These are phyloP conservation scores for Calypte anna DNA, from an alignment of 2,113 vertebrate species.

Conservation along the genomic window DNA sequence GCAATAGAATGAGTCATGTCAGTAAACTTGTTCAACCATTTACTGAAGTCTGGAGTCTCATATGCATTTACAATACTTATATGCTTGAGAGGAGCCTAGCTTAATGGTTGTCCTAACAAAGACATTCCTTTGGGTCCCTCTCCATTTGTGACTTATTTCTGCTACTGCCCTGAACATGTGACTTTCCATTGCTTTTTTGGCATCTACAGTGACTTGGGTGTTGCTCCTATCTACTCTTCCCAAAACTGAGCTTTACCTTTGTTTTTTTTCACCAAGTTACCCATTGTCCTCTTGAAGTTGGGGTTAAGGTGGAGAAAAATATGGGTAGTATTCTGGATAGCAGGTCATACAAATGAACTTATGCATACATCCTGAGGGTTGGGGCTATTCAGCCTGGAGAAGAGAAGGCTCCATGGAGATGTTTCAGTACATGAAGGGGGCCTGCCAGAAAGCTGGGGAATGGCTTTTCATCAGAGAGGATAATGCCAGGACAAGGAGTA, in stretches of 20 bases:
- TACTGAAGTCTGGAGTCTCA: slow-evolving; percentile 34
- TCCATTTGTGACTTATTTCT: neutral
- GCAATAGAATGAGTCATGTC: slow-evolving; percentile 42
- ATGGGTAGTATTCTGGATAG: neutral
- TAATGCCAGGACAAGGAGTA: no score
- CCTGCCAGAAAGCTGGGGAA: no score
- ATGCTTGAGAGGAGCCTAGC: neutral
- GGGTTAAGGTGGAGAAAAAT: neutral
- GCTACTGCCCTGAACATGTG: neutral
- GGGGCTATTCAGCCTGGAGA: no score
- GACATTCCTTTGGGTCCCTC: neutral
- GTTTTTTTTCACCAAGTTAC: neutral
- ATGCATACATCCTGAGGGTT: no score
- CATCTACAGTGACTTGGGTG: neutral
- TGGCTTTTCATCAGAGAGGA: no score
- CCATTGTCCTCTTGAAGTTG: neutral
- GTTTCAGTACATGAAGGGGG: no score
- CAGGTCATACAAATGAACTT: neutral
- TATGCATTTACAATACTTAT: neutral
- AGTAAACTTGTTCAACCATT: slow-evolving; percentile 55
- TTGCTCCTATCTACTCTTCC: no score
- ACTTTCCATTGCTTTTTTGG: neutral
- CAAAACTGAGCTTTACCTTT: no score
- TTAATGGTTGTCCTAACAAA: neutral
- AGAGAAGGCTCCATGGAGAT: no score